phyloP scores from a whole-genome alignment of 1,140 invertebrate genomes.

The Trichonephila clavipes region DNA sequence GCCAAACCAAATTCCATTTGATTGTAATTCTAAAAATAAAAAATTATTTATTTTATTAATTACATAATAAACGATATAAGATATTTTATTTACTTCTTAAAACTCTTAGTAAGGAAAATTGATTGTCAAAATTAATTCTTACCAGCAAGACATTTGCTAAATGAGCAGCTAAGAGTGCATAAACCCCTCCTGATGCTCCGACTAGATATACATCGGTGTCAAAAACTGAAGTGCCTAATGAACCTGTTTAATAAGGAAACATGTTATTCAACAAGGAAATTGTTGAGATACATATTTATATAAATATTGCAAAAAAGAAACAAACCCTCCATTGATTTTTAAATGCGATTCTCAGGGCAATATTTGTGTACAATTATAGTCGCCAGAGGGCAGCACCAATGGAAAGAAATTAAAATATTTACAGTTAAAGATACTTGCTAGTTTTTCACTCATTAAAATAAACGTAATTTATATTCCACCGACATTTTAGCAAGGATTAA shows the following conservation, averaged over 20 bases:
- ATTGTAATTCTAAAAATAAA: constrained; percentile 88
- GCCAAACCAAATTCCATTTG: constrained; percentile 97
- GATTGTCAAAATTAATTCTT: constrained; percentile 77
- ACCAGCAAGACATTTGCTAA: constrained; percentile 97
- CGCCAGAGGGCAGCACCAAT: not conserved
- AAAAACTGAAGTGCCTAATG: constrained; percentile 89
- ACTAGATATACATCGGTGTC: constrained; percentile 93
- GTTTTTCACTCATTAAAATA: no score
- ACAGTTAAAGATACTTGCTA: no score
- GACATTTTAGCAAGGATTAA: no score
- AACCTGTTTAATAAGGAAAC: constrained; percentile 76
- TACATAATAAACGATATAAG: not conserved
- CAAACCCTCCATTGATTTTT: not conserved
- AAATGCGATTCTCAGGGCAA: not conserved
- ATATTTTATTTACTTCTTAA: not conserved
- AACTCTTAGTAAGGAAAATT: not conserved
- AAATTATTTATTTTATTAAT: not conserved
- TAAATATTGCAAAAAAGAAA: no score
- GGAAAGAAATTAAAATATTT: no score
- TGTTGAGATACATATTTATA: not conserved
- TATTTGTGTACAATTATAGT: not conserved
- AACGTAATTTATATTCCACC: no score
- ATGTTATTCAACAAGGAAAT: no score
- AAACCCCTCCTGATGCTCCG: constrained; percentile 97
- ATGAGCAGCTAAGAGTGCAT: constrained; percentile 96